Evolutionary conservation across 2,797 vertebrate species (phyloP), one percentile per base, ranked within the genome.

Genomic region (Sebastes itinus): DNA sequence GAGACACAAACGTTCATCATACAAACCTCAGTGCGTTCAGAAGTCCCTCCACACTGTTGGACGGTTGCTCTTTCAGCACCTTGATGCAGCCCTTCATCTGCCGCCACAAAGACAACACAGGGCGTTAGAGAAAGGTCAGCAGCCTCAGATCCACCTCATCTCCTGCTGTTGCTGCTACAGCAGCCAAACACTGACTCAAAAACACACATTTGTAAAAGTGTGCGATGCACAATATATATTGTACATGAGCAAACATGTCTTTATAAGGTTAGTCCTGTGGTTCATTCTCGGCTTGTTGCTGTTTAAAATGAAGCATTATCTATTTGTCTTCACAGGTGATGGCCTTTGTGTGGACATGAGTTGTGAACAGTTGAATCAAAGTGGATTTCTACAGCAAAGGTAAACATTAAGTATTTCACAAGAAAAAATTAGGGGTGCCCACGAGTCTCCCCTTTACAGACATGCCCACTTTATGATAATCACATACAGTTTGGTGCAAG

Each of bases 51-150:
- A 97, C 97, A 32, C 97, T 98, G 92, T 97, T 97, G 52, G 97
- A 97, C 33, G 97, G 97, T 77, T 98, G 97, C 82, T 98, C 97
- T 95, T 97, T 98, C 93, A 98, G 88, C 87, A 98, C 97, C 93
- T 98, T 98, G 94, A 98, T 98, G 92, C 97, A 98, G 91, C 97
- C 97, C 95, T 97, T 98, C 97, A 98, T 98, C 97, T 98, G 91
- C 14, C 20, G 6, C 54, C 61, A 86, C 59, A 89, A 60, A 88
- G 78, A 70, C 10, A 78, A 87, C 63, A 87, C 73, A 46, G 35
- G 38, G 46, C 0, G 55, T 90, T 63, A 92, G 78, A 88, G 73
- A 93, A 94, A 94, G 93, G 94, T 95, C 93, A 94, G 38, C 38
- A 0, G 52, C n/a, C 82, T 91, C 76, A 88, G 70, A 88, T 83